Evolutionary conservation across 2,797 vertebrate species (phyloP), one percentile per base, ranked within the genome.

Genomic region (Oreochromis mossambicus): DNA sequence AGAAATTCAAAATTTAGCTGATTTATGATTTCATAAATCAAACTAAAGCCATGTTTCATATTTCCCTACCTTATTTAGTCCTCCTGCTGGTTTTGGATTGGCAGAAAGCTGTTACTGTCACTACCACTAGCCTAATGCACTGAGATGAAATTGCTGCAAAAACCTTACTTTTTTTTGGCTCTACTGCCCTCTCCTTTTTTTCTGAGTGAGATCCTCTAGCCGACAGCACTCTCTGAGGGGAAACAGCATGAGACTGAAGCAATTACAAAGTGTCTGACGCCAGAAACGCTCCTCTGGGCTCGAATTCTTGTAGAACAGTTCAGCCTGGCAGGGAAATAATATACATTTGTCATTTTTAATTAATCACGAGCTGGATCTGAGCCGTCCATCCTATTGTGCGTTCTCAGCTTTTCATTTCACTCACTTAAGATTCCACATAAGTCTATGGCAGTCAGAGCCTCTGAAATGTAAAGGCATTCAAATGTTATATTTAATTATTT

Each of bases 301-400:
- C 83, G 63, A 81, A 87, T 90, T 92, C 85, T 52, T 82, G 89
- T 29, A 78, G 70, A 94, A 90, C 88, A 86, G 84, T 90, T 83
- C 61, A 89, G 83, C 51, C 90, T 88, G 66, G 86, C 79, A 77
- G 70, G 79, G 68, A 91, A 92, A 93, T 91, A 83, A 90, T 92
- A 91, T 86, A 83, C 80, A 82, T 92, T 92, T 86, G 83, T 91
- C 89, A 86, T 89, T 91, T 94, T 92, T 88, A 94, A 94, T 95
- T 88, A 90, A 92, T 90, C 83, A 81, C 77, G 17, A 90, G 80
- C 78, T 70, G 43, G 34, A 80, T 81, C 63, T 9, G 46, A 82
- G 52, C 32, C 43, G 7, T 12, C 8, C 13, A 1, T 75, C 70
- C 11, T 21, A 76, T 73, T 79, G 78, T 80, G 73, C 10, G 2